Percentiles rank a stretch among this genome's conserved stretches.
Evolutionary conservation across 1,140 invertebrate genomes (phyloP).

Genomic region (Heliothis virescens): DNA sequence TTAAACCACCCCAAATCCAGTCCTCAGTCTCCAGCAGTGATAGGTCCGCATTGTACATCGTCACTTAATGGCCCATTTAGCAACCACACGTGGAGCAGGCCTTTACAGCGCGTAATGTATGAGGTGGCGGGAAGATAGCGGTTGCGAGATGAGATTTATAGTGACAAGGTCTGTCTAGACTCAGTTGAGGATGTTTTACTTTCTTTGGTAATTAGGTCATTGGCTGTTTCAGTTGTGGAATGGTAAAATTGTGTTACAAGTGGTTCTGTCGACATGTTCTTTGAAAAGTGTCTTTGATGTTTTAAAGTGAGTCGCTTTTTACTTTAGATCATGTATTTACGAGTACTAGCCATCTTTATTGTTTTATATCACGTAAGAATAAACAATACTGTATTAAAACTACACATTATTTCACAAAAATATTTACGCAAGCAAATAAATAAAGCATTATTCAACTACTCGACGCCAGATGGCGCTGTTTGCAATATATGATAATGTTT

Average conservation of each 20-base stretch:
- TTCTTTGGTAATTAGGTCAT: not conserved
- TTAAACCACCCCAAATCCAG: slow-evolving; percentile 21
- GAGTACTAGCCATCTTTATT: too few species aligned
- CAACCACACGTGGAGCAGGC: slow-evolving; percentile 45
- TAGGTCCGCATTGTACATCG: slow-evolving; percentile 3
- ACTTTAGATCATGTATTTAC: too few species aligned
- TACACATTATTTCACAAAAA: not conserved
- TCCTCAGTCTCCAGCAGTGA: slow-evolving; percentile 1
- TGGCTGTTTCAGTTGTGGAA: not conserved
- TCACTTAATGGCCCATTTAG: slow-evolving; percentile 50
- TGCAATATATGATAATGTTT: not conserved
- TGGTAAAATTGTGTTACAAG: not conserved
- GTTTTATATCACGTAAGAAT: not conserved
- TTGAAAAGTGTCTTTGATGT: too few species aligned
- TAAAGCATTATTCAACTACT: not conserved
- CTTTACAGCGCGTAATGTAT: slow-evolving; percentile 42
- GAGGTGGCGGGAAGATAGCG: slow-evolving; percentile 20
- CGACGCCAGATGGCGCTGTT: slow-evolving; percentile 11
- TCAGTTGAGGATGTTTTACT: not conserved
- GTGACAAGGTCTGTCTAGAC: slow-evolving; percentile 8
- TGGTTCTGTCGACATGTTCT: not conserved
- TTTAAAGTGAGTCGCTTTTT: too few species aligned
- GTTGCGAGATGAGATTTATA: slow-evolving; percentile 26
- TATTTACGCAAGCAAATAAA: not conserved
- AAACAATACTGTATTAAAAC: too few species aligned